Evolutionary conservation across 1,140 invertebrate genomes (phyloP), one percentile per base, ranked within the genome.

Genomic region (Drosophila serrata): DNA sequence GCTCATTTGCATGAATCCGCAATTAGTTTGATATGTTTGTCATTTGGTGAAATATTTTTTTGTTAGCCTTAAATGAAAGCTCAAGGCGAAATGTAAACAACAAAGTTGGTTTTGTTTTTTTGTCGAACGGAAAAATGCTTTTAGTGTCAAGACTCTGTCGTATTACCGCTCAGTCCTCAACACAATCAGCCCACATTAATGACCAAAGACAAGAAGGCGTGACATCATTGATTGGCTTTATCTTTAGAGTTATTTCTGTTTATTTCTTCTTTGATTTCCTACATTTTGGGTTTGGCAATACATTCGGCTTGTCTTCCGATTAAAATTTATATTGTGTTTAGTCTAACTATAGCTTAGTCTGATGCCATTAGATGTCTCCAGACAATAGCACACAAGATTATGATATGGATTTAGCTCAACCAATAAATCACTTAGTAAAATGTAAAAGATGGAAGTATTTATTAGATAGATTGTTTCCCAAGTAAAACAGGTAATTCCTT

Each of bases 301-400:
- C 68, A 53, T 79, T 85, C 65, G 78, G 58, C 27, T 79, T 43
- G 48, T 64, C 59, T 78, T 69, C 35, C 81, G 79, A 86, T 87
- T 86, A 75, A 77, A 86, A 86, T 86, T 86, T 86, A 86, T 82
- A 64, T 75, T 64, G 82, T 86, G 79, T 81, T 86, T 81, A 87
- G 82, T 60, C 60, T 76, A 56, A 57, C 40, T 59, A 76, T 56
- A 80, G 76, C 51, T 86, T 79, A 65, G 62, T 42, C 65, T 72
- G 79, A 76, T 79, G 81, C 76, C 27, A 68, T 68, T 62, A 73
- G 64, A 53, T 43, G 45, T 55, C 19, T 49, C 13, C 9, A 2
- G 6, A 72, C 42, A 70, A 72, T 49, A 17, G 12, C n/a, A 24
- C 22, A 19, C 13, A 12, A 33, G 12, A 49, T 58, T 40, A 40